Conservation (phyloP, 2,113 vertebrate species). For the Odontophorus gujanensis region DNA sequence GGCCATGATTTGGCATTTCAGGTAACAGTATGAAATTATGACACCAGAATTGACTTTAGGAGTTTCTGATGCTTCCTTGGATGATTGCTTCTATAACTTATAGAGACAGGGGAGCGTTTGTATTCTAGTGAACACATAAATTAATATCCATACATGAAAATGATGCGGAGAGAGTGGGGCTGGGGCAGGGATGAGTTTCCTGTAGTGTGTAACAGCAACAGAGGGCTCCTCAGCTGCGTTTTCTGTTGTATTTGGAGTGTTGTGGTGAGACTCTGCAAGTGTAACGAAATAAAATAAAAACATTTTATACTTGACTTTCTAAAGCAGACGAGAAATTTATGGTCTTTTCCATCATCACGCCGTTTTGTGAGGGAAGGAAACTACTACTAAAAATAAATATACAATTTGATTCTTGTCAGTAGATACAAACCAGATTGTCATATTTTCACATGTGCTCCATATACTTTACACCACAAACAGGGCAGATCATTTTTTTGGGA, state of each 20-base stretch:
- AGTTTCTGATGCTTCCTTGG: constrained; percentile 81
- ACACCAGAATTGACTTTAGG: constrained; percentile 82
- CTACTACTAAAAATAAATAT: constrained; percentile 49
- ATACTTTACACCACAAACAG: neutral
- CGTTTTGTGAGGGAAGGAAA: neutral
- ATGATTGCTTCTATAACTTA: constrained; percentile 86
- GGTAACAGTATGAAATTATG: constrained; percentile 82
- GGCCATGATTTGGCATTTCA: constrained; percentile 78
- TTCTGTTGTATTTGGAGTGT: constrained; percentile 9
- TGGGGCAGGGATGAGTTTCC: constrained; percentile 54
- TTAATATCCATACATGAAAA: constrained; percentile 82
- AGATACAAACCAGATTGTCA: constrained; percentile 30
- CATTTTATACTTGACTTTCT: neutral
- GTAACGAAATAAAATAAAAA: constrained; percentile 38
- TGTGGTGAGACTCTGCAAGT: constrained; percentile 1
- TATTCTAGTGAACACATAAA: constrained; percentile 82
- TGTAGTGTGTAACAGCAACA: constrained; percentile 29
- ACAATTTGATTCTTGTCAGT: constrained; percentile 40
- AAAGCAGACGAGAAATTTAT: constrained; percentile 2
- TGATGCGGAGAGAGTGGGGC: constrained; percentile 42
- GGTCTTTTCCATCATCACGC: neutral
- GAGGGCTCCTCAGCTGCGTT: neutral
- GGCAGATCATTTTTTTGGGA: neutral
- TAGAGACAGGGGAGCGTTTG: constrained; percentile 78
- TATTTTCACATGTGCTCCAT: neutral